Evolutionary conservation across 1,140 invertebrate species (phyloP).

Genomic region (Rhysida immarginata): DNA sequence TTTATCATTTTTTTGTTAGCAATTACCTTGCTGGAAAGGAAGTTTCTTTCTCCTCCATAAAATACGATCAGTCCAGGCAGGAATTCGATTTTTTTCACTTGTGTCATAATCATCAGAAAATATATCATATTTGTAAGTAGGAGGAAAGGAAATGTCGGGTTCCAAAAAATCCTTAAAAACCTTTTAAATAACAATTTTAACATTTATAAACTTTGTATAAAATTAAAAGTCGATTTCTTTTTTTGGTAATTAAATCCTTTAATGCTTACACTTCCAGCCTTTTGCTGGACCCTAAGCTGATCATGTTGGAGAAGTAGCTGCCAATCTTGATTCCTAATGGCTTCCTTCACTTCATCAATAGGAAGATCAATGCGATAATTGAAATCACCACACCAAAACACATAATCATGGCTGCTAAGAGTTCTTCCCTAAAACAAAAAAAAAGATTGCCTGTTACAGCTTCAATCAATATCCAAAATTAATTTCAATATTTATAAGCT

Average conservation of each 20-base stretch:
- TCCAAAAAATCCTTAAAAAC: conserved; percentile 92
- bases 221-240: no score
- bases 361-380: conserved; percentile 96
- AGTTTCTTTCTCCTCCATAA: conserved; percentile 68
- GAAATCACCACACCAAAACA: conserved; percentile 99
- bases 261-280: no score
- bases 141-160: conserved; percentile 79
- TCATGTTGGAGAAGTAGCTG: conserved; percentile 65
- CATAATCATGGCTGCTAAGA: conserved; percentile 88
- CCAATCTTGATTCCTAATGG: conserved; percentile 62
- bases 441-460: no score
- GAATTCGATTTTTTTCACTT: conserved; percentile 90
- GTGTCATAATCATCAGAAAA: conserved; percentile 99
- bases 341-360: conserved; percentile 82
- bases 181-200: conserved; percentile 27
- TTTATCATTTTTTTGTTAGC: no score
- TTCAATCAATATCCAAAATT: no score
- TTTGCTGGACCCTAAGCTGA: conserved; percentile 55
- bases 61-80: conserved; percentile 95
- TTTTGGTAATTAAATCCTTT: no score
- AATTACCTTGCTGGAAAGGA: no score
- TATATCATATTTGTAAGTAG: conserved; percentile 98
- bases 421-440: conserved; percentile 46
- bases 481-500: no score
- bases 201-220: not conserved